Conservation (phyloP, 2,797 vertebrate species). For the Heterohyrax brucei region DNA sequence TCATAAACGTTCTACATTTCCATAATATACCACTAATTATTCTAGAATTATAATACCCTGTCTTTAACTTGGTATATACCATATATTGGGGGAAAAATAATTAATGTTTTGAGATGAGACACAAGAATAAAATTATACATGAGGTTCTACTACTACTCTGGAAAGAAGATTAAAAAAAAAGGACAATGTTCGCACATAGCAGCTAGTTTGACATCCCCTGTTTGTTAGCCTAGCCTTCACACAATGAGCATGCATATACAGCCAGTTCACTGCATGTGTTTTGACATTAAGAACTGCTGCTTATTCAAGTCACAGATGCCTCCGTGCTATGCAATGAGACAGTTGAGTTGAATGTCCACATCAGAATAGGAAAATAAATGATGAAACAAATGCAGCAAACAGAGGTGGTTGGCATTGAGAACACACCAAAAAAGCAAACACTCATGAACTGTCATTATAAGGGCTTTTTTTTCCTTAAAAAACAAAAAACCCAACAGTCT, state of each 20-base stretch:
- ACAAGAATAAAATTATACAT: conserved; percentile 90
- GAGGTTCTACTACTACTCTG: conserved; percentile 87
- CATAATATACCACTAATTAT: conserved; percentile 85
- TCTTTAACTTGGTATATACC: conserved; percentile 85
- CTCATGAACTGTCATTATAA: conserved; percentile 90
- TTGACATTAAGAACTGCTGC: conserved; percentile 85
- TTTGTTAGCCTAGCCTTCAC: conserved; percentile 89
- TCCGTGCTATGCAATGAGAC: conserved; percentile 84
- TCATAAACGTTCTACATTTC: conserved; percentile 81
- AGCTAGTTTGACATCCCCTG: conserved; percentile 84
- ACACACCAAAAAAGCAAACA: conserved; percentile 91
- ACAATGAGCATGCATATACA: conserved; percentile 90
- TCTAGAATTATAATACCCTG: conserved; percentile 87
- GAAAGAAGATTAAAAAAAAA: conserved; percentile 74
- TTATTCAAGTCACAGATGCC: conserved; percentile 89
- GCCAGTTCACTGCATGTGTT: conserved; percentile 87
- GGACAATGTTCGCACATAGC: conserved; percentile 85
- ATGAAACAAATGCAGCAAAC: conserved; percentile 89
- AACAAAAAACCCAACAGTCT: conserved; percentile 79
- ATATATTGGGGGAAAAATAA: conserved; percentile 84
- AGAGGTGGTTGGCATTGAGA: conserved; percentile 88
- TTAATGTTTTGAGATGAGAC: conserved; percentile 89
- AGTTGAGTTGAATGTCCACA: conserved; percentile 88
- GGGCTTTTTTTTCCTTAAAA: conserved; percentile 82
- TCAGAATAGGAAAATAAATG: conserved; percentile 89